A percentile compares a stretch with the other conserved stretches of the same genome.
phyloP scores from a whole-genome alignment of 2,113 vertebrate species.

The Gorilla gorilla region DNA sequence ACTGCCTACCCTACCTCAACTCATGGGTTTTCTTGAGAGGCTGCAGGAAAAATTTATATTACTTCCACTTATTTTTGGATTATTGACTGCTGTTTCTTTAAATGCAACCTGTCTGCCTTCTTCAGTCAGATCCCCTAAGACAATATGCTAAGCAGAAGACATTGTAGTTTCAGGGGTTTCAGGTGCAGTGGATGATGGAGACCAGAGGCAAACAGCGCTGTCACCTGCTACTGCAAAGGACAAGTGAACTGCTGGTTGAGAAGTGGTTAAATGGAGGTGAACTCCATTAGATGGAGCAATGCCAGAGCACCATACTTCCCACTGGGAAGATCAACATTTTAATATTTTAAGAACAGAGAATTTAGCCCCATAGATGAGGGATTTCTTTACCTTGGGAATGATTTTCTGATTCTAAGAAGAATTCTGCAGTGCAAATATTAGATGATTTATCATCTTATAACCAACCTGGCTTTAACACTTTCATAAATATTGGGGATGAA shows the following conservation, averaged over 20 bases:
- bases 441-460: conserved; percentile 18
- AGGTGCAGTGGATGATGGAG: not conserved
- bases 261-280: not conserved
- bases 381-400: not conserved
- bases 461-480: not conserved
- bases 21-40: not conserved
- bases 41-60: not conserved
- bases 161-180: not conserved
- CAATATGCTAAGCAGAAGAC: not conserved
- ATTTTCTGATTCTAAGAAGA: conserved; percentile 25
- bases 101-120: not conserved
- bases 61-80: not conserved
- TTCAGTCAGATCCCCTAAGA: not conserved
- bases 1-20: not conserved
- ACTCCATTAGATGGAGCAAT: not conserved
- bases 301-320: not conserved
- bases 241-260: not conserved
- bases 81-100: not conserved
- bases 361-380: not conserved
- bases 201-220: not conserved
- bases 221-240: not conserved
- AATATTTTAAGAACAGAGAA: not conserved
- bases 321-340: not conserved
- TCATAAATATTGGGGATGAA: not conserved
- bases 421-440: not conserved